phyloP scores from a whole-genome alignment of 2,888 invertebrate genomes.

The Calameuta filiformis region DNA sequence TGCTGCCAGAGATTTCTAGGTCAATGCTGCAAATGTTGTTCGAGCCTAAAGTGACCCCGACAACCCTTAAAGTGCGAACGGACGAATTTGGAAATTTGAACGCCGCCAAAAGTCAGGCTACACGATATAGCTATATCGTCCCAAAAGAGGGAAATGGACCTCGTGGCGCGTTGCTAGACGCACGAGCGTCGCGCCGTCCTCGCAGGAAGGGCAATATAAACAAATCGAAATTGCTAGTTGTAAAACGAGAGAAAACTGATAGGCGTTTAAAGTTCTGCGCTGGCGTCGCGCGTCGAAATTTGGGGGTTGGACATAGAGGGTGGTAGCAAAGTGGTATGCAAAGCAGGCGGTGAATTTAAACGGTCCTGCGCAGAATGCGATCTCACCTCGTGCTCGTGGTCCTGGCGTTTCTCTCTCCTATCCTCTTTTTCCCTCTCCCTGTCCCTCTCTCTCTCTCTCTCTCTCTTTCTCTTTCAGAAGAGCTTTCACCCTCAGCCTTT shows the following conservation, averaged over 20 bases:
- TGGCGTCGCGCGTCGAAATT: not conserved
- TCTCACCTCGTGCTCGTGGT: slow-evolving; percentile 54
- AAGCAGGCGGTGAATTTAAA: slow-evolving; percentile 62
- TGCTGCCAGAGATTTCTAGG: slow-evolving; percentile 36
- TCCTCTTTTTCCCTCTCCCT: slow-evolving; percentile 12
- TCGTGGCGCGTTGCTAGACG: not conserved
- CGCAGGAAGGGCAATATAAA: not conserved
- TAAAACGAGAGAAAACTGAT: not conserved
- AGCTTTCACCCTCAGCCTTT: not conserved
- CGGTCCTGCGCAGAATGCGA: slow-evolving; percentile 60
- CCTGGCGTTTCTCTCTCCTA: slow-evolving; percentile 21
- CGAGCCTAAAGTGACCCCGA: not conserved
- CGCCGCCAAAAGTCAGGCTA: not conserved
- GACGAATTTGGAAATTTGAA: not conserved
- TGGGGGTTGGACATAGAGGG: slow-evolving; percentile 26
- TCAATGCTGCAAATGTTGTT: slow-evolving; percentile 39
- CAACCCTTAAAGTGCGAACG: not conserved
- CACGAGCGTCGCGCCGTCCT: not conserved
- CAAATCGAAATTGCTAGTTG: not conserved
- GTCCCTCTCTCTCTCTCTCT: not conserved
- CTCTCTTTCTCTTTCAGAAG: slow-evolving; percentile 3
- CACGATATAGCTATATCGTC: not conserved
- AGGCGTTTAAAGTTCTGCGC: not conserved
- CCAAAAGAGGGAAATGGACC: not conserved
- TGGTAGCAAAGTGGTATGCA: slow-evolving; percentile 57